These are phyloP conservation scores for Phrynocephalus versicolor DNA, from an alignment of 2,113 vertebrate genomes.

Conservation along the genomic window DNA sequence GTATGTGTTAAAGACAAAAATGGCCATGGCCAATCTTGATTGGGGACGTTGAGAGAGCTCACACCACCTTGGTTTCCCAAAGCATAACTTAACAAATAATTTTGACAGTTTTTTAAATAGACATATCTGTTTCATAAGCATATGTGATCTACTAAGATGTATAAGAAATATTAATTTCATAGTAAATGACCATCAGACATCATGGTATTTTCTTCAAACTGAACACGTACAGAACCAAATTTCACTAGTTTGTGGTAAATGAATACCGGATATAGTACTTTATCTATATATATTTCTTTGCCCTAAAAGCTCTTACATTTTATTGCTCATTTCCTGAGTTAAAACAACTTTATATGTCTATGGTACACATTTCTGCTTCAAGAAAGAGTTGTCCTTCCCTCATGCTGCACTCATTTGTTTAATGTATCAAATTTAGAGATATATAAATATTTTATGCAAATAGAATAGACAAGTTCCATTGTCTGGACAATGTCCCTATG, in stretches of 20 bases:
- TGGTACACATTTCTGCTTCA: neutral
- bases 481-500: neutral
- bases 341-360: neutral
- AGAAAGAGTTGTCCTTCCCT: neutral
- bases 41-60: slow-evolving; percentile 5
- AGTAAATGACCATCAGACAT: slow-evolving; percentile 37
- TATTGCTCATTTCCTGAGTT: neutral
- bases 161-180: slow-evolving; percentile 1
- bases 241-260: neutral
- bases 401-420: neutral
- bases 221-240: neutral
- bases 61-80: slow-evolving; percentile 16
- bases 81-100: slow-evolving; percentile 1
- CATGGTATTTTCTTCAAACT: slow-evolving; percentile 20
- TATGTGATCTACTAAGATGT: slow-evolving; percentile 42
- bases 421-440: neutral
- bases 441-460: neutral
- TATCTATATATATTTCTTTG: neutral
- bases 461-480: neutral
- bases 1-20: neutral
- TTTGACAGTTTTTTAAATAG: slow-evolving; percentile 37
- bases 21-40: slow-evolving; percentile 19
- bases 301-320: no score
- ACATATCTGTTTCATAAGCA: slow-evolving; percentile 44
- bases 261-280: neutral